Conservation (phyloP, 2,113 vertebrate species). For the Solea solea region DNA sequence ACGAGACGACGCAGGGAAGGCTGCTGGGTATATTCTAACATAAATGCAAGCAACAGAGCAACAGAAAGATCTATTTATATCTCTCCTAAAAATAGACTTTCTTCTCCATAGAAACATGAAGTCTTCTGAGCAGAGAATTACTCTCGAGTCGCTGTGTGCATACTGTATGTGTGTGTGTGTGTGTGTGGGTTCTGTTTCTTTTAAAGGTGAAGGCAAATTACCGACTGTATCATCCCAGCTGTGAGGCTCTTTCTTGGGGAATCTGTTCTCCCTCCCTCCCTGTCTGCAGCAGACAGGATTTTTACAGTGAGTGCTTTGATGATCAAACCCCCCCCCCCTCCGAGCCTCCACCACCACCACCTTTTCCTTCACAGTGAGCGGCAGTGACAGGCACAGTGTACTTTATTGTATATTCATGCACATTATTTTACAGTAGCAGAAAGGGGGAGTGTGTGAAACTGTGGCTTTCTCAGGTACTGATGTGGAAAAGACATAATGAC, state of each 20-base stretch:
- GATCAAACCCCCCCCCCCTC: neutral
- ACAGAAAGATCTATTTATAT: constrained; percentile 76
- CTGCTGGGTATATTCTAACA: constrained; percentile 48
- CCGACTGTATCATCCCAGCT: constrained; percentile 42
- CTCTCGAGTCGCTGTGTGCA: constrained; percentile 36
- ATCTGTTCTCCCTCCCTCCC: constrained; percentile 42
- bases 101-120: constrained; percentile 80
- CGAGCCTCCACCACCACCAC: neutral
- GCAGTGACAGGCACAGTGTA: too few relatives aligned
- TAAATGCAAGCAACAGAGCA: constrained; percentile 57
- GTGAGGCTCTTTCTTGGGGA: constrained; percentile 52
- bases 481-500: constrained; percentile 1
- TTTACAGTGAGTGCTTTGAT: constrained; percentile 52
- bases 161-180: constrained; percentile 2
- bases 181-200: constrained; percentile 24
- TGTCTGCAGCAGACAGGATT: constrained; percentile 58
- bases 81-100: constrained; percentile 74
- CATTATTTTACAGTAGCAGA: constrained; percentile 37
- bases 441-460: constrained; percentile 5
- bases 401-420: constrained; percentile 22
- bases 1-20: constrained; percentile 26
- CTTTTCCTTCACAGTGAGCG: constrained; percentile 20
- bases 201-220: constrained; percentile 51
- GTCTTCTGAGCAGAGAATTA: constrained; percentile 65
- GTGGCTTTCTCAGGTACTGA: too few relatives aligned